A percentile compares a stretch with the other conserved stretches of the same genome.
phyloP scores from a whole-genome alignment of 2,113 vertebrate genomes.

The Coracopsis vasa region DNA sequence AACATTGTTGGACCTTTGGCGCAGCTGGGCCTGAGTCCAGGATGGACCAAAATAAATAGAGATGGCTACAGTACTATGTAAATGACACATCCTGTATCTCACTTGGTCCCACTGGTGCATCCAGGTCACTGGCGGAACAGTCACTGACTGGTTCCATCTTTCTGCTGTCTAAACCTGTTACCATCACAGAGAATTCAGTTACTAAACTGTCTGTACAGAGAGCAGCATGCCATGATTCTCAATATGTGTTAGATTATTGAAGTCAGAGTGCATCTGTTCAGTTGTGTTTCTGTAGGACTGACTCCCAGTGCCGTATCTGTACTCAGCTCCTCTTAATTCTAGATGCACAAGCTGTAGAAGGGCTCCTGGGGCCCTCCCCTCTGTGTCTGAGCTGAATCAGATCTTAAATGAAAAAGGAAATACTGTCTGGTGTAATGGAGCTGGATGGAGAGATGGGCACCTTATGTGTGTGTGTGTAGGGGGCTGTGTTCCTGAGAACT shows the following conservation, averaged over 20 bases:
- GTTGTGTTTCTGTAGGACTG: not conserved
- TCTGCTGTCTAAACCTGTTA: not conserved
- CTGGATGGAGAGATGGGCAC: not conserved
- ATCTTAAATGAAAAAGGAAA: not conserved
- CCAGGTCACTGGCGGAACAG: not conserved
- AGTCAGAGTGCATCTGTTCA: not conserved
- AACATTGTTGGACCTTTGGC: not conserved
- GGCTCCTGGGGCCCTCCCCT: not conserved
- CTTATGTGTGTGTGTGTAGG: not conserved
- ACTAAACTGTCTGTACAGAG: not conserved
- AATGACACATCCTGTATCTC: not conserved
- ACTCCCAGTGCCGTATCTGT: not conserved
- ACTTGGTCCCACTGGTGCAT: not conserved
- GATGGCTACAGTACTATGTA: not conserved
- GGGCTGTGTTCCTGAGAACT: not conserved
- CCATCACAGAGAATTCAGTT: not conserved
- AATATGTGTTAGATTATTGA: not conserved
- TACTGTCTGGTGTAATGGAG: not conserved
- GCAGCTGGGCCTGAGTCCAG: not conserved
- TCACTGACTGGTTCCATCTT: not conserved
- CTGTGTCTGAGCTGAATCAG: not conserved
- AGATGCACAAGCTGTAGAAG: not conserved
- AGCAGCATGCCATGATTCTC: not conserved
- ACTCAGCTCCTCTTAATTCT: not conserved
- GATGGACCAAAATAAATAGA: not conserved